Base-by-base conservation (phyloP, 2,113 vertebrate genomes). In the Cheilinus undulatus region DNA sequence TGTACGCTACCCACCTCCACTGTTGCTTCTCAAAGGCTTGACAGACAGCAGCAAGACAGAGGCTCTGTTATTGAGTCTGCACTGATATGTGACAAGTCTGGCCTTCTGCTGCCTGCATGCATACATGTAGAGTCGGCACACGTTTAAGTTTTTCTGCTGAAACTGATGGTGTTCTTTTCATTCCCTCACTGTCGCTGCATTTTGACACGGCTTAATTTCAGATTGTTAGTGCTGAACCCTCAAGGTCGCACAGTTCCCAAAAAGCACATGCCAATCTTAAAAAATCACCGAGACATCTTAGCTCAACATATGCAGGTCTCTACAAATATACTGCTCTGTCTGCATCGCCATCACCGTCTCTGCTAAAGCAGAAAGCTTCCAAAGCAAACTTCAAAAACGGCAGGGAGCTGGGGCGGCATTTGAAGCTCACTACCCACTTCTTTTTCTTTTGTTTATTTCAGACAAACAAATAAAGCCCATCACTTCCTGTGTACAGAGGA, bases 1-100 rank as follows among this genome's bases (percentile, higher is more conserved):
- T 92, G 91, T 62, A 19, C 49, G 72, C 86, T 79, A 82, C 87
- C 88, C 86, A 85, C 87, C 86, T 90, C 84, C 87, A 66, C 91
- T 77, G 78, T 86, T 87, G 78, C 88, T 63, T 86, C 87, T 88
- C 79, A 83, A 72, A 86, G 80, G 80, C 87, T 82, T 87, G 90
- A 87, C 87, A 89, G 88, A 87, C 87, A 88, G 86, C 83, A 65
- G 85, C 79, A 73, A 76, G 80, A 73, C 80, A 76, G 46, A 23
- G 67, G 76, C 73, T 77, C 73, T 69, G 84, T 86, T 87, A 84
- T 67, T 78, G 80, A 89, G 79, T 83, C 80, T 85, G 85, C 84
- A 60, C 58, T 30, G 71, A 84, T 83, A 82, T 78, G 88, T 86
- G 89, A 86, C 85, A 88, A n/a, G 82, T 71, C 82, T 87, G 88